Base-by-base conservation (phyloP, 2,888 invertebrate genomes). In the Polylopha cassiicola region DNA sequence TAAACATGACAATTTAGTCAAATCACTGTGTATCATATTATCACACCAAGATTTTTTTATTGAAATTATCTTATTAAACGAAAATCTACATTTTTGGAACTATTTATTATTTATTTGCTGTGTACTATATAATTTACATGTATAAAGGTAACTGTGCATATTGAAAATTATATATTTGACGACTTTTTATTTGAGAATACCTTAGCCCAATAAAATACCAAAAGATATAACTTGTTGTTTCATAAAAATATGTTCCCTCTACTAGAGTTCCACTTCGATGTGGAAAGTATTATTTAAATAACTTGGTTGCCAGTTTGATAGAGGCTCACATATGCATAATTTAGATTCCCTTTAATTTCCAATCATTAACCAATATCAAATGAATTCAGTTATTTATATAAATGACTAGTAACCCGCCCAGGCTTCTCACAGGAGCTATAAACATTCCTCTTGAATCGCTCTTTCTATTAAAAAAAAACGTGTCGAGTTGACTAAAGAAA, bases 61-160 rank as follows among this genome's bases (percentile, higher is more conserved):
- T n/a, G n/a, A n/a, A n/a, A 73, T 74, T 74, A 70, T 80, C 73
- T 79, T 73, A 73, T 69, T 72, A 69, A 76, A 73, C 72, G 68
- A 74, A 71, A 76, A 76, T 76, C 77, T 73, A 72, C 68, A 73
- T 76, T 74, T 71, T 78, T 74, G 76, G 78, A 78, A 77, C 76
- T 82, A 80, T 82, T 82, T 84, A 84, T 82, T 84, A 81, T 84
- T 85, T 84, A 77, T 85, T 84, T 80, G 80, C 79, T 82, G 76
- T 86, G 80, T 84, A 80, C 81, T 77, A 79, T 84, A 84, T 84
- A 81, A 79, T 80, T 84, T 82, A 80, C 82, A 80, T 85, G 84
- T 84, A 79, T 81, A 81, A 84, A 84, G 78, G 69, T 84, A 80
- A 82, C 73, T 84, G 82, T 82, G 84, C 84, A 82, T 84, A 84